Evolutionary conservation across 1,140 invertebrate genomes (phyloP).

Genomic region (Drosophila novamexicana): DNA sequence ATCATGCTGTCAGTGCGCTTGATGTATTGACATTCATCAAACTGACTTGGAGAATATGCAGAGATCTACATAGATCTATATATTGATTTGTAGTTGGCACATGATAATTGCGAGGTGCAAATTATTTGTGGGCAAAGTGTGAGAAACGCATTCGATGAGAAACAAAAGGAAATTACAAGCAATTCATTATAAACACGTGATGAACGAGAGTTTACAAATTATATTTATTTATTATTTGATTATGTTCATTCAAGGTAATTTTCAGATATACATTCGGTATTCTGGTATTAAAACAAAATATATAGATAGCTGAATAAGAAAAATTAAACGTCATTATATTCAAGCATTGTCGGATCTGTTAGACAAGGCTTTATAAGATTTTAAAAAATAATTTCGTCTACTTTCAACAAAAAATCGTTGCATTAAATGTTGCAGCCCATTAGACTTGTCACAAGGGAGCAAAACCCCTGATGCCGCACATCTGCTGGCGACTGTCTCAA

Average conservation of each 20-base stretch:
- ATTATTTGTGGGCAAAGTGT: neutral
- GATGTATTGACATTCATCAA: conserved; percentile 64
- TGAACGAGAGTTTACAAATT: neutral
- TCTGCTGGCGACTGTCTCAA: conserved; percentile 13
- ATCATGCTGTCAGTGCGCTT: conserved; percentile 16
- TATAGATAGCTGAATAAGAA: no score
- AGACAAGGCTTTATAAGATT: no score
- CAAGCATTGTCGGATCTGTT: no score
- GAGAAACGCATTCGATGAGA: conserved; percentile 5
- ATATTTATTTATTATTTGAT: no score
- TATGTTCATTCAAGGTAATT: no score
- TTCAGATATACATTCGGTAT: no score
- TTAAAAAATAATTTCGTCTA: conserved; percentile 8
- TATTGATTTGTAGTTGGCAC: neutral
- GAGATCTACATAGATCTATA: conserved; percentile 10
- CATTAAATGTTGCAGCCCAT: conserved; percentile 32
- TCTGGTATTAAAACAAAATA: no score
- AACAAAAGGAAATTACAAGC: conserved; percentile 2
- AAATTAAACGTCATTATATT: no score
- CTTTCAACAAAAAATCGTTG: conserved; percentile 4
- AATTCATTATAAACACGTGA: neutral
- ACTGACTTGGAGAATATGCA: conserved; percentile 15
- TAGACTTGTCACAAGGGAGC: conserved; percentile 7
- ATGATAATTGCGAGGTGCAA: neutral
- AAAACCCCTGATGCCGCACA: neutral